Evolutionary conservation across 2,797 vertebrate genomes (phyloP), one percentile per base, ranked within the genome.

Genomic region (Hirundo rustica): DNA sequence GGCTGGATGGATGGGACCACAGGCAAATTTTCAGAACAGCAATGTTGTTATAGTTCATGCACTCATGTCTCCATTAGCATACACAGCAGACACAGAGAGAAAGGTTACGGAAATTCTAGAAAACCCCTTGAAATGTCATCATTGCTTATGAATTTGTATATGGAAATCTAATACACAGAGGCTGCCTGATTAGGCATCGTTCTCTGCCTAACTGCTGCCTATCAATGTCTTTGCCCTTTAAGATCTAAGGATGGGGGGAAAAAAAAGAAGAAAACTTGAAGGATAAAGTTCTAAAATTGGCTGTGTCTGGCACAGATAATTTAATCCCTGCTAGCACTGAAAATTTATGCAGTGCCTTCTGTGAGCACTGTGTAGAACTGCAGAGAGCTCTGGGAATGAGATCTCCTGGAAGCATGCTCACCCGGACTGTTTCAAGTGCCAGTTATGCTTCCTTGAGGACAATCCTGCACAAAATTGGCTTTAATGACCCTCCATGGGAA

Each of bases 31-130:
- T 78, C 55, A 54, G 20, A 75, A 21, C 7, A 81, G 30, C 42
- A 66, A 26, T 51, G 32, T 36, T 82, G 10, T 48, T 47, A n/a
- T 4, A 74, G 62, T 11, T 30, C 21, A 30, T 26, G 5, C 60
- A 44, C 16, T 94, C 72, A 21, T 34, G 13, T 82, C 53, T 85
- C 86, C 8, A 4, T 50, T 64, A 87, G 57, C 57, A 57, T 10
- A 53, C 27, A 60, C 4, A 38, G 79, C 57, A 77, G 21, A 83
- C 48, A 23, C 50, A 89, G 67, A 47, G 17, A 77, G 80, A 94
- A 94, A 95, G 87, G 68, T 92, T 92, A 92, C 2, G 18, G 92
- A 92, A 93, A 95, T 82, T 81, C 62, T 88, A 94, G 91, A 77
- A 94, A 96, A 93, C 42, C 36, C 4, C 54, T 92, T 88, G 61